These are phyloP conservation scores for Dromiciops gliroides DNA, from an alignment of 2,113 vertebrate genomes.

Conservation along the genomic window DNA sequence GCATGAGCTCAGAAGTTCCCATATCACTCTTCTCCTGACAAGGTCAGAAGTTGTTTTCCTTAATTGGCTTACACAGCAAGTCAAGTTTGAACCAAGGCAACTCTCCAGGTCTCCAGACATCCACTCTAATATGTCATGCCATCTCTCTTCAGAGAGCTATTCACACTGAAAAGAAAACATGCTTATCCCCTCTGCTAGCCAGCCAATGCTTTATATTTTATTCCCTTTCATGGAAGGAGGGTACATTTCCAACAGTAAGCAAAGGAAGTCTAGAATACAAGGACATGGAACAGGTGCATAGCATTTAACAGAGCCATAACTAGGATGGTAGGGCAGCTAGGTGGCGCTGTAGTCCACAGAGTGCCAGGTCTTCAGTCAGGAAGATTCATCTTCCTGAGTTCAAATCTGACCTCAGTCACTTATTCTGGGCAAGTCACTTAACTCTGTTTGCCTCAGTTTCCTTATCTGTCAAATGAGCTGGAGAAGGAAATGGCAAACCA, in stretches of 20 bases:
- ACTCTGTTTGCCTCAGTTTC: background rate
- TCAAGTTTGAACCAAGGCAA: background rate
- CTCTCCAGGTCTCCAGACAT: background rate
- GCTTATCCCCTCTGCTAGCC: background rate
- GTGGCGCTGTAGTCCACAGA: background rate
- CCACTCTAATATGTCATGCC: background rate
- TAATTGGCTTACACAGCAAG: background rate
- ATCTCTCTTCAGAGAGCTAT: background rate
- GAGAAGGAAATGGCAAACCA: background rate
- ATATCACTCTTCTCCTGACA: background rate
- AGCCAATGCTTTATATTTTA: background rate
- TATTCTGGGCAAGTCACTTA: background rate
- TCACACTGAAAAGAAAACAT: background rate
- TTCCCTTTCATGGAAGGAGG: background rate
- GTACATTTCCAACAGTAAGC: background rate
- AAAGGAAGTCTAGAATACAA: background rate
- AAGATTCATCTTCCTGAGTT: background rate
- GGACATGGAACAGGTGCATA: background rate
- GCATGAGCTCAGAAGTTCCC: background rate
- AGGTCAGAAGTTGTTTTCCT: background rate
- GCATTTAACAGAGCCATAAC: background rate
- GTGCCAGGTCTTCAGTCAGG: background rate
- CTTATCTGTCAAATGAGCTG: background rate
- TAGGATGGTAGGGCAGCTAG: background rate
- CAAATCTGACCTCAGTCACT: background rate